A percentile compares a stretch with the other conserved stretches of the same genome.
phyloP scores from a whole-genome alignment of 2,113 vertebrate genomes.

The Halcyon malimbica region DNA sequence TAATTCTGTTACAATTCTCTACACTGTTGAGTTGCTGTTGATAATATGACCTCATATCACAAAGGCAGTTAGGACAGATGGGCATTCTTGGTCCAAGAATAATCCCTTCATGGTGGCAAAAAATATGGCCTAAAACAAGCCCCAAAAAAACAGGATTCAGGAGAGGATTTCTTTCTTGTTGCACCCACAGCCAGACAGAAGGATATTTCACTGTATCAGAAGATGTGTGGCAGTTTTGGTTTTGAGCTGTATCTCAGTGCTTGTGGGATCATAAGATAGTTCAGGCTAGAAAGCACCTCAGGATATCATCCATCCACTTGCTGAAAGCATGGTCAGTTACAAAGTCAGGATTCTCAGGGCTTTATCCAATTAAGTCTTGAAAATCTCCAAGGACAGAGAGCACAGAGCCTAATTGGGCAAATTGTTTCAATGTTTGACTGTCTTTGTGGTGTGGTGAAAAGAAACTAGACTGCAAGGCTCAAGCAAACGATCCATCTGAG shows the following conservation, averaged over 20 bases:
- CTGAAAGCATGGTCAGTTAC: not conserved
- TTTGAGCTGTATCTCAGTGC: not conserved
- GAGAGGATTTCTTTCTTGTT: not conserved
- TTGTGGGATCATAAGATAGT: not conserved
- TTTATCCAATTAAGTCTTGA: not conserved
- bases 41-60: not conserved
- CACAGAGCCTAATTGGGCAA: not conserved
- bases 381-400: not conserved
- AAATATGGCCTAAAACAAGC: not conserved
- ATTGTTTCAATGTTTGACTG: not conserved
- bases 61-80: not conserved
- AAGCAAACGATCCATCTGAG: too few species aligned
- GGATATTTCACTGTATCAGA: not conserved
- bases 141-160: not conserved
- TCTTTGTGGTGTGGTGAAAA: not conserved
- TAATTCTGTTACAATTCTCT: not conserved
- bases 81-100: not conserved
- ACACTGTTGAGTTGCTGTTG: not conserved
- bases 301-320: not conserved
- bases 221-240: not conserved
- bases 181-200: not conserved
- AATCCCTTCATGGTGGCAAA: not conserved
- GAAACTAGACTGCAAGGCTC: too few species aligned
- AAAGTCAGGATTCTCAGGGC: not conserved
- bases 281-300: not conserved